phyloP scores from a whole-genome alignment of 92 coral and sea anemone species.

The Heliopora coerulea region DNA sequence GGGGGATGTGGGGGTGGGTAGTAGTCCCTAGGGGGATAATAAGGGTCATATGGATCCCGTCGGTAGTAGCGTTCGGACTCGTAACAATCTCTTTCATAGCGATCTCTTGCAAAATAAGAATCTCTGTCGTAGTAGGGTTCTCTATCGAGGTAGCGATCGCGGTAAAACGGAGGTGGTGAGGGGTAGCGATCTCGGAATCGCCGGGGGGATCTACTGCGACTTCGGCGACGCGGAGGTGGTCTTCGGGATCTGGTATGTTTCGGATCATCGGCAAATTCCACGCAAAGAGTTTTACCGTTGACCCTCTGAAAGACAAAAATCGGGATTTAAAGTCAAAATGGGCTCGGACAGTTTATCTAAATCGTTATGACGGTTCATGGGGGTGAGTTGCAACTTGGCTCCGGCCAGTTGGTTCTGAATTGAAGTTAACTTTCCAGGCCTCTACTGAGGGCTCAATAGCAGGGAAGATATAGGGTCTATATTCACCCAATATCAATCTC shows the following conservation, averaged over 20 bases:
- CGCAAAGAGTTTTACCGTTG: conserved; percentile 37
- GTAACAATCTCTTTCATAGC: not conserved
- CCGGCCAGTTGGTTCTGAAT: too few relatives aligned
- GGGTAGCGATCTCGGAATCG: not conserved
- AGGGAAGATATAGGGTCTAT: too few relatives aligned
- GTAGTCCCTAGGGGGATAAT: conserved; percentile 12
- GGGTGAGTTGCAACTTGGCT: too few relatives aligned
- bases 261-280: conserved; percentile 37
- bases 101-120: conserved; percentile 10
- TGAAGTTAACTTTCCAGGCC: too few relatives aligned
- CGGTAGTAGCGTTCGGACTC: conserved; percentile 13
- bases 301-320: conserved; percentile 4
- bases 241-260: not conserved
- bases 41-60: conserved; percentile 1
- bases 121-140: conserved; percentile 14
- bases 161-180: not conserved
- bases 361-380: too few relatives aligned
- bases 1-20: conserved; percentile 17
- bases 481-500: too few relatives aligned
- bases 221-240: conserved; percentile 8
- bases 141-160: conserved; percentile 20
- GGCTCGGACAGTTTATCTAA: too few relatives aligned
- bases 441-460: too few relatives aligned
- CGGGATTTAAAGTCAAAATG: too few relatives aligned
- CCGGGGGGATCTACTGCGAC: not conserved